phyloP scores from a whole-genome alignment of 2,888 invertebrate species.

The Perizoma flavofasciatum region DNA sequence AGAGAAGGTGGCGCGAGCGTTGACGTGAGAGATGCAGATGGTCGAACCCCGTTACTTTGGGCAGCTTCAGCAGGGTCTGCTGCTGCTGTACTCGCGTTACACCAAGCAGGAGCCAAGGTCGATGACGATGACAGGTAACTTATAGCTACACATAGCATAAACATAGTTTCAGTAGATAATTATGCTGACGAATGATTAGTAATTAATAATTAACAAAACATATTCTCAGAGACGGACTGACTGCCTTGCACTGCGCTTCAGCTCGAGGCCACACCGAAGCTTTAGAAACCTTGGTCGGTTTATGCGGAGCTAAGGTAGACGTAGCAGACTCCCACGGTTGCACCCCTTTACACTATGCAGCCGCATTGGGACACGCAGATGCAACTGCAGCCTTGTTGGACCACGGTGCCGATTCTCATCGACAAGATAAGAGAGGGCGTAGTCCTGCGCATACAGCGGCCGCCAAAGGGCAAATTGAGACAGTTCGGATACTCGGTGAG shows the following conservation, averaged over 20 bases:
- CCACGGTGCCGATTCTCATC: slow-evolving; percentile 95
- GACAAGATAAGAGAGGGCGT: slow-evolving; percentile 96
- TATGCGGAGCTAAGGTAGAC: slow-evolving; percentile 95
- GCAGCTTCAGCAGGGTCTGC: slow-evolving; percentile 98
- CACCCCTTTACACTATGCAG: slow-evolving; percentile 98
- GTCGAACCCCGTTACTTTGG: slow-evolving; percentile 97
- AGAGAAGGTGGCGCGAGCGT: slow-evolving; percentile 91
- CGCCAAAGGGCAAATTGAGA: slow-evolving; percentile 97
- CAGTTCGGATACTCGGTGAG: slow-evolving; percentile 88
- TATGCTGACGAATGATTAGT: background rate
- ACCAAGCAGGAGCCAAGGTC: slow-evolving; percentile 93
- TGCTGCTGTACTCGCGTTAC: slow-evolving; percentile 94
- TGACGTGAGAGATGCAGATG: slow-evolving; percentile 95
- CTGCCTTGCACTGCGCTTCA: slow-evolving; percentile 98
- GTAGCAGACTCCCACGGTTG: slow-evolving; percentile 97
- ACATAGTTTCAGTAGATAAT: background rate
- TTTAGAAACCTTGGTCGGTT: slow-evolving; percentile 92
- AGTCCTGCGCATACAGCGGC: slow-evolving; percentile 98
- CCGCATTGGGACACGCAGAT: slow-evolving; percentile 97
- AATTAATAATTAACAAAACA: background rate
- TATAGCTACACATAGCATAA: background rate
- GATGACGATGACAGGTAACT: slow-evolving; percentile 90
- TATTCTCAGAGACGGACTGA: slow-evolving; percentile 92
- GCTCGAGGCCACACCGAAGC: slow-evolving; percentile 97
- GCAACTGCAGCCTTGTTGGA: slow-evolving; percentile 95